These are phyloP conservation scores for Podarcis siculus DNA, from an alignment of 2,797 vertebrate species.

Conservation along the genomic window DNA sequence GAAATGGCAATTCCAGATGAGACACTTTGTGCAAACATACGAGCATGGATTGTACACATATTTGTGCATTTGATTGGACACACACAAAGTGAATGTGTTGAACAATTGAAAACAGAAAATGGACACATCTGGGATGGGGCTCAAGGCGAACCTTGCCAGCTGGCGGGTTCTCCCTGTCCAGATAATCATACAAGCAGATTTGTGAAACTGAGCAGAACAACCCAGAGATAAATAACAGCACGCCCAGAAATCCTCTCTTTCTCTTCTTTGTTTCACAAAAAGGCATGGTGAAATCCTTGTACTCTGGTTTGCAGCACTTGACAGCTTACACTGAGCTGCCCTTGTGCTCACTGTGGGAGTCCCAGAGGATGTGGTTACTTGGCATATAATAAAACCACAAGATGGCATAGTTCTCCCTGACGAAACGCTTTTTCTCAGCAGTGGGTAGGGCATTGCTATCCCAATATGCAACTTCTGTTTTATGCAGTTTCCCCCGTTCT, in stretches of 20 bases:
- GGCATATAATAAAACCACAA: constrained; percentile 26
- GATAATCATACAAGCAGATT: neutral
- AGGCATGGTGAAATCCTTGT: neutral
- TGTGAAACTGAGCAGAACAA: neutral
- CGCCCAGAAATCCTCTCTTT: neutral
- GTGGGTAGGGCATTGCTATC: neutral
- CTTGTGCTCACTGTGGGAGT: neutral
- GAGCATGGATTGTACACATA: neutral
- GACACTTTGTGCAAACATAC: neutral
- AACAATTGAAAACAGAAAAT: neutral
- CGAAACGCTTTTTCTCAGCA: neutral
- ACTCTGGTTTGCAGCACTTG: neutral
- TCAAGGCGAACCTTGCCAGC: neutral
- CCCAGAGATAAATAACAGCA: neutral
- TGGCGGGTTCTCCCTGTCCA: neutral
- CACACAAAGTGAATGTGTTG: neutral
- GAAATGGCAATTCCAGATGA: constrained; percentile 1
- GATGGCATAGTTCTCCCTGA: constrained; percentile 28
- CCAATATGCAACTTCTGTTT: neutral
- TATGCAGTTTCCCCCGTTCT: neutral
- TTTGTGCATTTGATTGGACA: neutral
- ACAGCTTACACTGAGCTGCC: neutral
- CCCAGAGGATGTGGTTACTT: neutral
- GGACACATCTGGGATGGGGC: neutral
- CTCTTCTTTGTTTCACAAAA: neutral